Evolutionary conservation across 2,113 vertebrate genomes (phyloP), one percentile per base, ranked within the genome.

Genomic region (Brachionichthys hirsutus): DNA sequence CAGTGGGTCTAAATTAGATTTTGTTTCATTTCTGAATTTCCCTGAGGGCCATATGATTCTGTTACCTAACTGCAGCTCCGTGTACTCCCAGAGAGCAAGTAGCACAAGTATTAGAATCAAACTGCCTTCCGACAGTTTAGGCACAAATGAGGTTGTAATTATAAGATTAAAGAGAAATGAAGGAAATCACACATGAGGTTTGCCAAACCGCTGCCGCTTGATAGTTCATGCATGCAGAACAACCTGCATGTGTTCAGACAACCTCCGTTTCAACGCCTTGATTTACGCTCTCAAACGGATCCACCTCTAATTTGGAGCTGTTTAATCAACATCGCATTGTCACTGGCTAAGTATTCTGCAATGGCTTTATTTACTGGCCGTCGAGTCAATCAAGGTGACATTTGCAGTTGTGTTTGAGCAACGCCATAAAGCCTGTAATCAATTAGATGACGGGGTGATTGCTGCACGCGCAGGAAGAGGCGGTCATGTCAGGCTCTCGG

Each of bases 371-470:
- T 80, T 71, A 54, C 48, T 66, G 63, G 41, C 50, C 75, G 73
- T 74, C 65, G 72, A 79, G 69, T 84, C 69, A 66, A 61, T 78
- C 75, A 54, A 65, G 57, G 40, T 70, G 73, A 59, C 73, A 76
- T 87, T 85, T 78, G 72, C 71, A 45, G 58, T 59, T 49, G 55
- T 70, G 67, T 65, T 74, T 44, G 71, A 68, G 70, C 68, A 53
- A 81, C 71, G 53, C 78, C 62, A 63, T 81, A 77, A 85, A 81
- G 75, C 70, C 53, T 64, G 67, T 71, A 73, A 76, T 78, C 73
- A 81, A 59, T 84, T 64, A 83, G 76, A 89, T 85, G 87, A 83
- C 53, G 73, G 67, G 67, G 62, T 84, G 80, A 88, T 85, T 84
- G 78, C 72, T 61, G 79, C 69, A 80, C 85, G 84, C 73, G 76